phyloP scores from a whole-genome alignment of 1,140 invertebrate genomes.

The Trichonephila clavata region DNA sequence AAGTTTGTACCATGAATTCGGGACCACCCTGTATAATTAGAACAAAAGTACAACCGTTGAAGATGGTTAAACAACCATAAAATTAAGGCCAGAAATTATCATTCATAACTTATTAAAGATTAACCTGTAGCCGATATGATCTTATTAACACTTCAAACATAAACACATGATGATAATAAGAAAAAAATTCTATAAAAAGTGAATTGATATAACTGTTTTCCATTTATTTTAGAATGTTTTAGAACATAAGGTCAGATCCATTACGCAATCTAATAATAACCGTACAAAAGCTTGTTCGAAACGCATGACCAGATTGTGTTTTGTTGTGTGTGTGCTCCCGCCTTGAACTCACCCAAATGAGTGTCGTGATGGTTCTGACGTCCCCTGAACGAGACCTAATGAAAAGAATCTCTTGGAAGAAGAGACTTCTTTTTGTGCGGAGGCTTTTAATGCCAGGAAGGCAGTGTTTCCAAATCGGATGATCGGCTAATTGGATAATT shows the following conservation, averaged over 20 bases:
- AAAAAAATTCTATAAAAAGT: too few relatives aligned
- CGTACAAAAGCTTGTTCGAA: background rate
- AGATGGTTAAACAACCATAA: too few relatives aligned
- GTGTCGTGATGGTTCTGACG: background rate
- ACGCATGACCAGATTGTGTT: background rate
- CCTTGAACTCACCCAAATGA: background rate
- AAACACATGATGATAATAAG: too few relatives aligned
- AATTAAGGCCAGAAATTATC: too few relatives aligned
- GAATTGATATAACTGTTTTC: too few relatives aligned
- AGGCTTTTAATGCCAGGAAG: background rate
- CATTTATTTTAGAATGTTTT: too few relatives aligned
- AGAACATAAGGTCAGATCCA: background rate
- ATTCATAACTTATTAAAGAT: too few relatives aligned
- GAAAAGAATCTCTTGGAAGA: slow-evolving; percentile 26
- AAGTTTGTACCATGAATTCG: too few relatives aligned
- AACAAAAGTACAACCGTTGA: too few relatives aligned
- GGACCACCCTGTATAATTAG: too few relatives aligned
- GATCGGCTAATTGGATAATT: slow-evolving; percentile 10
- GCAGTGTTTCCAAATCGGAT: slow-evolving; percentile 30
- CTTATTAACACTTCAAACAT: too few relatives aligned
- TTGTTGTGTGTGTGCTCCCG: background rate
- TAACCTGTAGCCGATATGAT: too few relatives aligned
- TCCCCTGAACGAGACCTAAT: background rate
- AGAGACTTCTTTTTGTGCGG: background rate
- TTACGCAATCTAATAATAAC: background rate